A percentile compares a stretch with the other conserved stretches of the same genome.
Evolutionary conservation across 53 echinoderm and acorn worm species (phyloP).

Genomic region (Zoroaster sp.): DNA sequence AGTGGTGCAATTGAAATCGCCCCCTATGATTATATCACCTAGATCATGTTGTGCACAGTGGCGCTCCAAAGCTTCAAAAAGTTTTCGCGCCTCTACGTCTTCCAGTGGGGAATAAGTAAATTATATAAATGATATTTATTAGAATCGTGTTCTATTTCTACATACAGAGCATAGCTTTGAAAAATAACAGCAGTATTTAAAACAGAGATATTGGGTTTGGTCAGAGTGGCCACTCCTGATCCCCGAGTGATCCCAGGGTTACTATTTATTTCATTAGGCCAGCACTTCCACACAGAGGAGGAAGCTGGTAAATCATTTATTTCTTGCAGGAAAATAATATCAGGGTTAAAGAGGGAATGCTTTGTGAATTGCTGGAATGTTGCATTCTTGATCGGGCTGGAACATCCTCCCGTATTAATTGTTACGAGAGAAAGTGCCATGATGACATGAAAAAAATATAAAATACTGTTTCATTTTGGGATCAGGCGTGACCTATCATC

Average conservation of each 20-base stretch:
- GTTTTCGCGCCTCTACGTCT: not conserved
- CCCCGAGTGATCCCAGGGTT: not conserved
- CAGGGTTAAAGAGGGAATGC: not conserved
- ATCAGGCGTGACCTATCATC: no score
- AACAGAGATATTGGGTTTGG: not conserved
- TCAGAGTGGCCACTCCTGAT: not conserved
- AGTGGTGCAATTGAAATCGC: not conserved
- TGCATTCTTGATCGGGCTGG: not conserved
- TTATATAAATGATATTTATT: not conserved
- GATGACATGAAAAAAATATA: no score
- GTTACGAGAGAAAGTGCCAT: no score
- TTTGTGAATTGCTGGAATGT: not conserved
- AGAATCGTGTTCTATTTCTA: not conserved
- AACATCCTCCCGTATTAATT: not conserved
- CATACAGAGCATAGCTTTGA: no score
- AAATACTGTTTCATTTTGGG: no score
- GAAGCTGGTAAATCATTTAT: not conserved
- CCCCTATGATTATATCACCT: not conserved
- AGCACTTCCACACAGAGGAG: not conserved
- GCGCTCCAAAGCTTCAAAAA: not conserved
- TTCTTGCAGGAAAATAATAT: slow-evolving; percentile 1
- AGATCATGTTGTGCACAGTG: not conserved
- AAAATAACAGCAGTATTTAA: no score
- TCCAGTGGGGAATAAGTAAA: not conserved
- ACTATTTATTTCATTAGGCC: not conserved